Evolutionary conservation across 1,140 invertebrate genomes (phyloP).

Genomic region (Ceratitis capitata): DNA sequence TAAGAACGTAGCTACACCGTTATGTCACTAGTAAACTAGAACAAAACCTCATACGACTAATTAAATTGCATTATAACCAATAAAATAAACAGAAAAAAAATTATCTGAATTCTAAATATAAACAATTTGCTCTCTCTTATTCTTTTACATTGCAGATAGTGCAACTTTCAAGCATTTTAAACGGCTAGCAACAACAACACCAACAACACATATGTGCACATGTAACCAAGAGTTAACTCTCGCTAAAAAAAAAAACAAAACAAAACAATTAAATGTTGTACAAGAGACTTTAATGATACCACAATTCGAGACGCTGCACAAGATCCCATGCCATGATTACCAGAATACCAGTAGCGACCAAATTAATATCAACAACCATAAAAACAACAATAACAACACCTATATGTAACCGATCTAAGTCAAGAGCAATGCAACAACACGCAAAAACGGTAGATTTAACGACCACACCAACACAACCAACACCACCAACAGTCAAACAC

Average conservation of each 20-base stretch:
- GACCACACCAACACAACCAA: not conserved
- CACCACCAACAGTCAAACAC: not conserved
- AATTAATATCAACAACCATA: not conserved
- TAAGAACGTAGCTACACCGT: no score
- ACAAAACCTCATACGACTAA: not conserved
- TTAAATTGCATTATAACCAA: not conserved
- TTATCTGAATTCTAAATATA: not conserved
- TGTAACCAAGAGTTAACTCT: no score
- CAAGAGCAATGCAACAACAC: conserved; percentile 14
- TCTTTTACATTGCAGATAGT: not conserved
- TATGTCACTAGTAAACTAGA: not conserved
- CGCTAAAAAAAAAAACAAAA: no score
- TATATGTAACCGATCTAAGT: conserved; percentile 22
- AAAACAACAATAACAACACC: not conserved
- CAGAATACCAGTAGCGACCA: not conserved
- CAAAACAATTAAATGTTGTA: not conserved
- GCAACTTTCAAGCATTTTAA: conserved; percentile 11
- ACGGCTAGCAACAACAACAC: not conserved
- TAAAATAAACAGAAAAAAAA: not conserved
- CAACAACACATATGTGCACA: not conserved
- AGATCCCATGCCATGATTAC: conserved; percentile 4
- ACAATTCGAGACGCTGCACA: not conserved
- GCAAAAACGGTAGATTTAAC: not conserved
- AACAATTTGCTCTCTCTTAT: not conserved
- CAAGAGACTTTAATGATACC: not conserved